A percentile compares a stretch with the other conserved stretches of the same genome.
phyloP scores from a whole-genome alignment of 2,888 invertebrate genomes.

The Entomobrya multifasciata region DNA sequence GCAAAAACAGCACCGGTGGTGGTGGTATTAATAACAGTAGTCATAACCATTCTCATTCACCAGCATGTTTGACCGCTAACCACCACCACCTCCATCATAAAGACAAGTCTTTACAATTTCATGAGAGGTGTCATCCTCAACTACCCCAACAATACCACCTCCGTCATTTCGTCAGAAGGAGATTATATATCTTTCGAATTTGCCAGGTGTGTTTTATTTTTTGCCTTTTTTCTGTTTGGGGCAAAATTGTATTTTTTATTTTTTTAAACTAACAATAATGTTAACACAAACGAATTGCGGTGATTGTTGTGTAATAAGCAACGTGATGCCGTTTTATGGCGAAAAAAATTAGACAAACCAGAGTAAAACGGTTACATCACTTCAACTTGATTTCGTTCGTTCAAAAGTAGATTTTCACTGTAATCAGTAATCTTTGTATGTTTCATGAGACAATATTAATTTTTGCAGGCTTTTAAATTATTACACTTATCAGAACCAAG shows the following conservation, averaged over 20 bases:
- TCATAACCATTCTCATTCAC: constrained; percentile 57
- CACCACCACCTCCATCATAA: constrained; percentile 46
- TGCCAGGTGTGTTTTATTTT: constrained; percentile 66
- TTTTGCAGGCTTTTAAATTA: no score
- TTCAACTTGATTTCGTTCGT: constrained; percentile 20
- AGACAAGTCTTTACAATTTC: constrained; percentile 9
- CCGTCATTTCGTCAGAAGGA: constrained; percentile 45
- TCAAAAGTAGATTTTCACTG: constrained; percentile 16
- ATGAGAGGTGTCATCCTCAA: constrained; percentile 3
- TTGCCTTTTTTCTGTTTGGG: constrained; percentile 8
- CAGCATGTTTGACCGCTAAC: constrained; percentile 62
- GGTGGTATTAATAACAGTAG: constrained; percentile 21
- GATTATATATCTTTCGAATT: constrained; percentile 62
- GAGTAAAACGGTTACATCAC: neutral
- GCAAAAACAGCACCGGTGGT: constrained; percentile 18
- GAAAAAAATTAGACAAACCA: no score
- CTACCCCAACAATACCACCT: constrained; percentile 34
- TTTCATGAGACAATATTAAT: constrained; percentile 44
- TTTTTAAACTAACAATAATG: no score
- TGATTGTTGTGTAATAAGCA: no score
- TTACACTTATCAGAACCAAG: no score
- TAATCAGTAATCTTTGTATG: constrained; percentile 4
- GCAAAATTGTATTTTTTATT: no score
- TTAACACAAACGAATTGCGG: no score
- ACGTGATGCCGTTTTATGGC: no score